These are phyloP conservation scores for Ramphastos sulfuratus DNA, from an alignment of 2,113 vertebrate genomes.

Conservation along the genomic window DNA sequence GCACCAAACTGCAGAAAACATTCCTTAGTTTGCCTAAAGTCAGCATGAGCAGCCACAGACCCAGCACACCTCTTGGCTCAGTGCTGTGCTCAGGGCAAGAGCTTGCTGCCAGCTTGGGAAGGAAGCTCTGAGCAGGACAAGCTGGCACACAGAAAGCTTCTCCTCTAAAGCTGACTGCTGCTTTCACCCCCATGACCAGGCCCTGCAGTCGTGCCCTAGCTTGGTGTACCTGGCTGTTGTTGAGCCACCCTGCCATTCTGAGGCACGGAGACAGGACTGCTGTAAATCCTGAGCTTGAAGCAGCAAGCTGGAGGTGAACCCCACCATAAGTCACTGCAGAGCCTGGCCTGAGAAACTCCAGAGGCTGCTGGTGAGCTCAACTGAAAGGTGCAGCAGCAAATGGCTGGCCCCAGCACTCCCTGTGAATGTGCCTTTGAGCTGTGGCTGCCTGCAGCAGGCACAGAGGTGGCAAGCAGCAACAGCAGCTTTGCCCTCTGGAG, in stretches of 20 bases:
- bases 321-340: constrained; percentile 23
- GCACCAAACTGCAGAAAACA: neutral
- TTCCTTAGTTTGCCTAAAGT: neutral
- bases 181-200: neutral
- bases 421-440: constrained; percentile 54
- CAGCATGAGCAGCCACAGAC: neutral
- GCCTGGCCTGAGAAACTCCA: constrained; percentile 25
- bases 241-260: neutral
- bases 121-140: neutral
- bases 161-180: neutral
- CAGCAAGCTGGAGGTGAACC: constrained; percentile 4
- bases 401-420: constrained; percentile 20
- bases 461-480: constrained; percentile 10
- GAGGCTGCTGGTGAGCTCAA: constrained; percentile 32
- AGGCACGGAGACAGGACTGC: constrained; percentile 27
- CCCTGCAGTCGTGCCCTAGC: neutral
- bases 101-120: neutral
- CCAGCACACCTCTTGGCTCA: neutral
- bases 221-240: too few relatives aligned
- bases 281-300: constrained; percentile 36
- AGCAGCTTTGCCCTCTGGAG: neutral
- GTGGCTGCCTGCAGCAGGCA: constrained; percentile 11
- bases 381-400: constrained; percentile 43
- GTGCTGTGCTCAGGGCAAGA: neutral
- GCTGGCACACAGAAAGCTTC: neutral